phyloP scores from a whole-genome alignment of 1,140 invertebrate species.

The Hermetia illucens region DNA sequence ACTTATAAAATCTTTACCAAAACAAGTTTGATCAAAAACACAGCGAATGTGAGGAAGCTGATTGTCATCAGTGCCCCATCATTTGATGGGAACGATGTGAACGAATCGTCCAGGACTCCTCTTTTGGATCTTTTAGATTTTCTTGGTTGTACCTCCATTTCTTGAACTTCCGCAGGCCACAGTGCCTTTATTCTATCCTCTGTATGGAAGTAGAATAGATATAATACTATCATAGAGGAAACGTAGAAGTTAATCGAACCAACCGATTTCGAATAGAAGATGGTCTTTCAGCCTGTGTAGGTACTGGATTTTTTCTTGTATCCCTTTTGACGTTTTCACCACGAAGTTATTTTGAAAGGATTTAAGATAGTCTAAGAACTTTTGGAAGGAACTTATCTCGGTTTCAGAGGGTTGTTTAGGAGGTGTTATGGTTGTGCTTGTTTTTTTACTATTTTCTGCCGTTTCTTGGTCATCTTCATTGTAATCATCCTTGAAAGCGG shows the following conservation, averaged over 20 bases:
- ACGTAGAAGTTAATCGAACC: conserved; percentile 12
- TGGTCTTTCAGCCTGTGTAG: conserved; percentile 37
- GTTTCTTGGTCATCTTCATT: no score
- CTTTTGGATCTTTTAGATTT: conserved; percentile 15
- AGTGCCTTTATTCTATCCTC: conserved; percentile 20
- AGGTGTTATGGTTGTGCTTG: no score
- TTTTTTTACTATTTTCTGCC: no score
- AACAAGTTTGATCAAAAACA: conserved; percentile 67
- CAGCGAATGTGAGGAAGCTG: conserved; percentile 67
- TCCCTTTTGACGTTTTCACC: conserved; percentile 32
- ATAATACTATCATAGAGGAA: neutral
- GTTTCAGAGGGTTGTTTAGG: no score
- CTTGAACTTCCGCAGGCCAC: no score
- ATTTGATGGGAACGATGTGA: conserved; percentile 59
- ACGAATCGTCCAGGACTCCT: conserved; percentile 31
- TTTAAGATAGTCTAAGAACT: conserved; percentile 34
- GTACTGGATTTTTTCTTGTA: conserved; percentile 40
- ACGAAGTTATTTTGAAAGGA: conserved; percentile 37
- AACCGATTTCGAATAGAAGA: conserved; percentile 40
- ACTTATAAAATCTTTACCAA: conserved; percentile 38
- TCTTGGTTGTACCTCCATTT: neutral
- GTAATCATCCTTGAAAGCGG: no score
- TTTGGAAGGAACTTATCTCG: conserved; percentile 18
- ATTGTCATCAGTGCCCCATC: conserved; percentile 66
- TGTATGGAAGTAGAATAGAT: conserved; percentile 5